Base-by-base conservation (phyloP, 2,888 invertebrate species). In the Clunio marinus region DNA sequence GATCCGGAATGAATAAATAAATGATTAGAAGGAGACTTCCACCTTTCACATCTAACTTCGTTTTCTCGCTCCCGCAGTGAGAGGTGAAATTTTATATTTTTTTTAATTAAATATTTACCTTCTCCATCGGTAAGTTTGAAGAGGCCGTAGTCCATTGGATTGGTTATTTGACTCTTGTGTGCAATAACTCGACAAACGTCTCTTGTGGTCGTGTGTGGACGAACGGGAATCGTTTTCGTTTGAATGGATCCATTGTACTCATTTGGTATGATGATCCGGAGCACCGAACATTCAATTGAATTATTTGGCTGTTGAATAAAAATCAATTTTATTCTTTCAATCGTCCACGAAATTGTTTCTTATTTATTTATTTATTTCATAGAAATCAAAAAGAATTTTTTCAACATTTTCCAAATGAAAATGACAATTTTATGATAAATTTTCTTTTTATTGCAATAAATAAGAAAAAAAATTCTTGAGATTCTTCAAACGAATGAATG, bases 111-210 rank as follows among this genome's bases (percentile, higher is more conserved):
- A 7, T 70, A 71, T 75, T 75, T 78, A 93, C 93, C 93, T 83
- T 93, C 91, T 73, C 94, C 94, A 75, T 93, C 91, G 69, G 92
- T 89, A 70, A 96, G 81, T 71, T 93, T 88, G 76, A 92, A 96
- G 68, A 97, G 84, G 68, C 93, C 94, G 76, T 95, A 96, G 78
- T 97, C 96, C 79, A 96, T 95, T 17, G 96, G 94, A 80, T 96
- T 97, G 69, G 96, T 96, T 73, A 97, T 93, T 75, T 91, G 87
- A 69, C 95, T 92, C 76, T 96, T 95, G 77, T 96, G 95, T 15
- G 96, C 96, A 69, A 97, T 90, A 75, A 95, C 93, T 65, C 94
- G 88, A 81, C 96, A 94, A 68, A 97, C 88, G 80, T 96, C 96
- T 65, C 89, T 85, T 0, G 94, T 93, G 25, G 93, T 91, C 81